These are phyloP conservation scores for Copidosoma aretas DNA, from an alignment of 2,888 invertebrate species.

Conservation along the genomic window DNA sequence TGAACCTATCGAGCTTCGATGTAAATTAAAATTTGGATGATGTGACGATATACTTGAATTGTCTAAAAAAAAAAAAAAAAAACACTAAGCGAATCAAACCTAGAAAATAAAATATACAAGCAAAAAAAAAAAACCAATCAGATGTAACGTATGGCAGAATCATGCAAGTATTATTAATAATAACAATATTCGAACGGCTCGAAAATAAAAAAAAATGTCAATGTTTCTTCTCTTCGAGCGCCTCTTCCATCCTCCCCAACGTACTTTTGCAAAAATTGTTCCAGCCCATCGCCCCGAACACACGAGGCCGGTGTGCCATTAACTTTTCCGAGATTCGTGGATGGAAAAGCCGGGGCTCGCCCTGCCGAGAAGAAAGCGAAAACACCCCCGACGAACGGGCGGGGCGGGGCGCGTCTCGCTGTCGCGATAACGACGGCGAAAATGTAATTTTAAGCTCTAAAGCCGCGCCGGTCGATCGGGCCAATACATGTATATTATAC, in stretches of 20 bases:
- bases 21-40: too few relatives aligned
- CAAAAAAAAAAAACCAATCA: too few relatives aligned
- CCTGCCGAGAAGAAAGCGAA: not conserved
- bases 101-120: too few relatives aligned
- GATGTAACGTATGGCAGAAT: too few relatives aligned
- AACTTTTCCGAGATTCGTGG: not conserved
- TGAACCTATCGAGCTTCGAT: too few relatives aligned
- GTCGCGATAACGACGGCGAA: not conserved
- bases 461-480: not conserved
- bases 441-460: constrained; percentile 15
- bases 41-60: too few relatives aligned
- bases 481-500: too few relatives aligned
- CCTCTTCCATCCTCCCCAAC: too few relatives aligned
- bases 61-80: too few relatives aligned
- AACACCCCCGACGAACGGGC: not conserved
- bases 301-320: not conserved
- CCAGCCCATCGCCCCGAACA: too few relatives aligned
- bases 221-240: not conserved
- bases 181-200: not conserved
- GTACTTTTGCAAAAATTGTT: too few relatives aligned
- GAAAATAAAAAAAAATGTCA: not conserved
- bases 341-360: not conserved
- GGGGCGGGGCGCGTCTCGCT: not conserved
- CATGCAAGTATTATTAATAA: not conserved
- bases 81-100: too few relatives aligned